Evolutionary conservation across 1,140 invertebrate genomes (phyloP), one percentile per base, ranked within the genome.

Genomic region (Papilio helenus): DNA sequence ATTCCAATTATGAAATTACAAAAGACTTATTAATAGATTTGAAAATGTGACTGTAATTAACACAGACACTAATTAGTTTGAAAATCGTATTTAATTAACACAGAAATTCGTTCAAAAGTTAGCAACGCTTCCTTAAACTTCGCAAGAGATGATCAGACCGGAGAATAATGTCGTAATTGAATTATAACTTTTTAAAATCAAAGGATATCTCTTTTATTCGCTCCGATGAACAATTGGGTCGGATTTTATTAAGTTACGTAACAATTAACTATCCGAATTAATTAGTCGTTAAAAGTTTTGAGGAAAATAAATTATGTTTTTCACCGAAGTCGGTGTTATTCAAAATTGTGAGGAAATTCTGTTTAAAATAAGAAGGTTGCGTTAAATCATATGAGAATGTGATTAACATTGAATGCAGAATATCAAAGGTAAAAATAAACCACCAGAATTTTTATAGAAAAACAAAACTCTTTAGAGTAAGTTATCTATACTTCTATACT

Each of bases 51-150:
- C 26, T 65, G 26, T 68, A 68, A 68, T 68, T 68, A 23, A 68
- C 61, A 68, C 61, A 29, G 61, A 68, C 61, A 29, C 23, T 68
- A 68, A 65, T 65, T 65, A 68, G 61, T 68, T 68, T 34, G 61
- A 68, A 68, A 29, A 68, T 29, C 26, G 23, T 68, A 68, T 68
- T 68, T 68, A 68, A 68, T 29, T 68, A 68, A 68, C 61, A 68
- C 61, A 68, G 61, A 68, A 68, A 68, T 68, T 68, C 61, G 61
- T 68, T 68, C 61, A 68, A 68, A 68, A 68, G 61, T 68, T 68
- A 29, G 26, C 61, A 16, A 68, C 23, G 23, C 16, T 68, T 68
- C 26, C 61, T 29, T 68, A 16, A 29, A 68, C 14, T 29, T 68
- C 61, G 61, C 26, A 68, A 68, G n/a, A 58, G 61, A 68, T 68